Percentiles rank a stretch among this genome's conserved stretches.
These are phyloP conservation scores for Hydrotaea cyrtoneurina DNA, from an alignment of 2,888 invertebrate species.

Conservation along the genomic window DNA sequence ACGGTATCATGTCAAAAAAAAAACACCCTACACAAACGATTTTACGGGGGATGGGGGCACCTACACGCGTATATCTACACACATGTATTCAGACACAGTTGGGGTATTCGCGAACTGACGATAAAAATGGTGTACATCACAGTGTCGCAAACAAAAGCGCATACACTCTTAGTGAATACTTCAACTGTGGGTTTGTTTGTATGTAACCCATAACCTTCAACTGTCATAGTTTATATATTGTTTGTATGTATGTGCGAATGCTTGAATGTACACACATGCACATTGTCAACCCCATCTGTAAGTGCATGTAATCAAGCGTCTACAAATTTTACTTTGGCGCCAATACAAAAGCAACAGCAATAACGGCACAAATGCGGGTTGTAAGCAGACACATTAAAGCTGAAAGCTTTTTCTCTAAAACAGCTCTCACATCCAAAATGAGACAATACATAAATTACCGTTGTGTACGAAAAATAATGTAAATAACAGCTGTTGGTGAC, in stretches of 20 bases:
- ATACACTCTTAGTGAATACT: too few relatives aligned
- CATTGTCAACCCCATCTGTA: conserved; percentile 68
- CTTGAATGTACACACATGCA: too few relatives aligned
- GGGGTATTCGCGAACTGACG: too few relatives aligned
- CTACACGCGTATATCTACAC: background rate
- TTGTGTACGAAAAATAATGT: background rate
- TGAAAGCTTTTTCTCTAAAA: background rate
- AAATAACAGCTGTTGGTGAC: conserved; percentile 2
- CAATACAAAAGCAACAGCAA: conserved; percentile 55
- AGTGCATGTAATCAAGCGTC: conserved; percentile 10
- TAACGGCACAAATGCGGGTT: background rate
- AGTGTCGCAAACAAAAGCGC: too few relatives aligned
- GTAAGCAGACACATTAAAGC: background rate
- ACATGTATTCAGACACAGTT: too few relatives aligned
- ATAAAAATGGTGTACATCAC: too few relatives aligned
- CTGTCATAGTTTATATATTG: too few relatives aligned
- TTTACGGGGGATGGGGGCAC: conserved; percentile 32
- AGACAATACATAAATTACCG: background rate
- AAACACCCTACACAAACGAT: conserved; percentile 38
- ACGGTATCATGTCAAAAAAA: conserved; percentile 54
- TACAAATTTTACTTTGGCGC: conserved; percentile 64
- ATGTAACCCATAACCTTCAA: too few relatives aligned
- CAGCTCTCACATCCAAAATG: too few relatives aligned
- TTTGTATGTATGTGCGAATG: too few relatives aligned
- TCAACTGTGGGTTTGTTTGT: too few relatives aligned